Base-by-base conservation (phyloP, 2,888 invertebrate genomes). In the Cephus spinipes region DNA sequence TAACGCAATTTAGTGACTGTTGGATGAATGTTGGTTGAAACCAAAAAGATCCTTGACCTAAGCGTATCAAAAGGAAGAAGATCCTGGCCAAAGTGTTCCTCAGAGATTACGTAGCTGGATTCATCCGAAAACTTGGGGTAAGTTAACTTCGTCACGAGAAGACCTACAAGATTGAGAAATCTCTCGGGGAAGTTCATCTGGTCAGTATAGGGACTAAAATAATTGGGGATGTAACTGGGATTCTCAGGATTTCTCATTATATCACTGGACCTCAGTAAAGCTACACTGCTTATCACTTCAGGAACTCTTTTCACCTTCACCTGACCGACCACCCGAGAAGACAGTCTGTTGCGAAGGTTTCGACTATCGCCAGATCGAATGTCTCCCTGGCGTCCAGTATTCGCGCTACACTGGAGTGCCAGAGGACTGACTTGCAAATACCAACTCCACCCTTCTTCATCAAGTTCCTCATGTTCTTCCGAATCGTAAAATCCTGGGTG, bases 361-460 rank as follows among this genome's bases (percentile, higher is more conserved):
- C 89, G n/a, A 81, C 80, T 30, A 89, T 81, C 6, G 87, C 79
- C 12, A 88, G 76, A 79, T 89, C 88, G 73, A 85, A 88, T 33
- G 33, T 73, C 31, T 35, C 74, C 12, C 74, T 68, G 15, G 35
- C 1, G 30, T 68, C 68, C 12, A 73, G 6, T 30, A 77, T 34
- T 36, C 15, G 11, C 68, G 11, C 34, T 34, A 77, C 68, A 4
- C 35, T 34, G 35, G 74, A 69, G 35, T 77, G 68, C 33, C 12
- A 31, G 4, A 77, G 15, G 34, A 77, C 73, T 33, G 77, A 9
- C 30, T 30, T 73, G 68, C 77, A 77, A 6, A 77, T 31, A 4
- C 15, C 30, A 30, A 40, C 30, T 12, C 73, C 73, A 12, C 40
- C 30, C 79, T 84, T 86, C 32, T n/a, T 34, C 68, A 23, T 35